Evolutionary conservation across 2,888 invertebrate genomes (phyloP).

Genomic region (Spilarctia lutea): DNA sequence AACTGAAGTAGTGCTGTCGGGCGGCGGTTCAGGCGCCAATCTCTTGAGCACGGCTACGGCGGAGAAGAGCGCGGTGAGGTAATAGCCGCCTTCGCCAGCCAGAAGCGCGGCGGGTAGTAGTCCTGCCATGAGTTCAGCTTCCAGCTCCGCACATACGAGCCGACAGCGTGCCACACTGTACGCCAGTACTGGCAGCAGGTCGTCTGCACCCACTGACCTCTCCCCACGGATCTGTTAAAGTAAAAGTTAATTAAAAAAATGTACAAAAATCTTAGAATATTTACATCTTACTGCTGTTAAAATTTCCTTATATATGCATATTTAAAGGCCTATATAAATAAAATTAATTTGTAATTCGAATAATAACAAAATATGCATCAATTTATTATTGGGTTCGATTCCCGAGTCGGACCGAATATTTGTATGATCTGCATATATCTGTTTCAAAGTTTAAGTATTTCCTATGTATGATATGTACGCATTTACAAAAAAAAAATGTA

Average conservation of each 20-base stretch:
- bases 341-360: too few species aligned
- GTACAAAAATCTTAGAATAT: not conserved
- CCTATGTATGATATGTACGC: too few species aligned
- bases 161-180: conserved; percentile 96
- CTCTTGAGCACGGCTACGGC: conserved; percentile 96
- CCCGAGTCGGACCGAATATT: too few species aligned
- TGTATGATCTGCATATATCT: too few species aligned
- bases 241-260: not conserved
- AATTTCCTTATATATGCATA: not conserved
- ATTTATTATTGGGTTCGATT: too few species aligned
- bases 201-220: conserved; percentile 93
- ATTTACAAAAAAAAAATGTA: too few species aligned
- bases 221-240: conserved; percentile 88
- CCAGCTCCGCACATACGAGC: conserved; percentile 96
- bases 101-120: conserved; percentile 95
- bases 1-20: conserved; percentile 74
- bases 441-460: too few species aligned
- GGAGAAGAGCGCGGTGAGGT: conserved; percentile 96
- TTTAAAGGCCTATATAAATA: too few species aligned
- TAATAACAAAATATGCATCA: too few species aligned
- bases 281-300: not conserved
- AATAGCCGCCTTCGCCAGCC: conserved; percentile 97
- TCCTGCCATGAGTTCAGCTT: conserved; percentile 98
- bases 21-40: conserved; percentile 79
- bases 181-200: conserved; percentile 96